Evolutionary conservation across 2,113 vertebrate species (phyloP), one percentile per base, ranked within the genome.

Genomic region (Marmota monax): DNA sequence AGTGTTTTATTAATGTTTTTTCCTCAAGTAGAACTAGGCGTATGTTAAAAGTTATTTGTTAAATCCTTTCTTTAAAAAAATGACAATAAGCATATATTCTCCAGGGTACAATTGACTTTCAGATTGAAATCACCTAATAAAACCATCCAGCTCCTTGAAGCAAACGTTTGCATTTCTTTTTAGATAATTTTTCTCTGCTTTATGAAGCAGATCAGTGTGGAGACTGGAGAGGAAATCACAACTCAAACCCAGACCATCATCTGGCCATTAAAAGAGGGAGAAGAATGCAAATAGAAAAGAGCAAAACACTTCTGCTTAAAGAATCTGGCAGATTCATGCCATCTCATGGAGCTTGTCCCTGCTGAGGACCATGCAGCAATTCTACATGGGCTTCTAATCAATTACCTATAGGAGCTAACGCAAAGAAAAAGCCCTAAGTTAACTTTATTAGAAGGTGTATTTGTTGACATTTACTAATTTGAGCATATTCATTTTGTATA

Each of bases 1-100:
- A 84, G 61, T 90, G 77, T 74, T 94, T 95, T 97, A 95, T 73
- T 87, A 74, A 83, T 97, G 34, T 39, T 61, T 94, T 91, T 79
- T 45, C 9, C 45, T 93, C 67, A 65, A 96, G 78, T 16, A 95
- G 56, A 90, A 93, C 23, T 20, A 78, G 86, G 34, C 3, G 4
- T 88, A 69, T 84, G 48, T 72, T 85, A 48, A 89, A 94, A 93
- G 69, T 58, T 82, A 80, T 97, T 96, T 92, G 76, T 84, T 96
- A 93, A 92, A 34, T 88, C 32, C n/a, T 88, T 76, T 77, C 79
- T 95, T 72, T 58, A 92, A 94, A 69, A 72, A 45, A 63, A 56
- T 73, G 27, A 74, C 34, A 95, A 86, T 90, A 84, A 89, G 79
- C 51, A 65, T n/a, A 65, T 72, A 72, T 84, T 78, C 69, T 85